Conservation (phyloP, 2,888 invertebrate species). For the Nineta flava region DNA sequence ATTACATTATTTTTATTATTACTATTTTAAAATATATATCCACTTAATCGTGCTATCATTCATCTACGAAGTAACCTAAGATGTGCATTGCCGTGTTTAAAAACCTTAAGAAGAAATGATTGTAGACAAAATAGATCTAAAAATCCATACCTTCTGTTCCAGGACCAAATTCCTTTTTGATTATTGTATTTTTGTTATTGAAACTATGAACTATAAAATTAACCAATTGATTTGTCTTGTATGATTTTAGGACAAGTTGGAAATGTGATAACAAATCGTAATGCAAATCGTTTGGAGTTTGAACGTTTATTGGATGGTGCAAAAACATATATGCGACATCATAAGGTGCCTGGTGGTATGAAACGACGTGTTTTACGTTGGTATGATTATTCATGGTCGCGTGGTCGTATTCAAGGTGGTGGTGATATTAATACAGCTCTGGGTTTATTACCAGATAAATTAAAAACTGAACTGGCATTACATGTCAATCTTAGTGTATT, state of each 20-base stretch:
- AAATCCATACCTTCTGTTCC: no score
- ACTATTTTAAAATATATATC: no score
- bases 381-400: slow-evolving; percentile 98
- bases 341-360: slow-evolving; percentile 92
- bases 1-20: no score
- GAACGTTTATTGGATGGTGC: slow-evolving; percentile 89
- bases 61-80: no score
- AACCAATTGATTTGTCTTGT: no score
- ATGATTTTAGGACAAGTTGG: slow-evolving; percentile 69
- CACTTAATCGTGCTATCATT: no score
- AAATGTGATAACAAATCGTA: slow-evolving; percentile 92
- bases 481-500: slow-evolving; percentile 90
- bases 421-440: slow-evolving; percentile 92
- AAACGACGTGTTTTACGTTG: slow-evolving; percentile 88
- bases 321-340: slow-evolving; percentile 94
- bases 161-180: no score
- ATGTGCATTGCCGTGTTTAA: no score
- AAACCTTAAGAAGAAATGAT: no score
- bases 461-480: slow-evolving; percentile 90
- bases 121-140: no score
- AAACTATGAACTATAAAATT: no score
- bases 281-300: slow-evolving; percentile 89
- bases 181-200: no score
- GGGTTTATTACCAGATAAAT: slow-evolving; percentile 84
- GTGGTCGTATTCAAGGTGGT: slow-evolving; percentile 88